Percentiles rank a stretch among this genome's conserved stretches.
Evolutionary conservation across 2,888 invertebrate species (phyloP).

Genomic region (Biston betularia): DNA sequence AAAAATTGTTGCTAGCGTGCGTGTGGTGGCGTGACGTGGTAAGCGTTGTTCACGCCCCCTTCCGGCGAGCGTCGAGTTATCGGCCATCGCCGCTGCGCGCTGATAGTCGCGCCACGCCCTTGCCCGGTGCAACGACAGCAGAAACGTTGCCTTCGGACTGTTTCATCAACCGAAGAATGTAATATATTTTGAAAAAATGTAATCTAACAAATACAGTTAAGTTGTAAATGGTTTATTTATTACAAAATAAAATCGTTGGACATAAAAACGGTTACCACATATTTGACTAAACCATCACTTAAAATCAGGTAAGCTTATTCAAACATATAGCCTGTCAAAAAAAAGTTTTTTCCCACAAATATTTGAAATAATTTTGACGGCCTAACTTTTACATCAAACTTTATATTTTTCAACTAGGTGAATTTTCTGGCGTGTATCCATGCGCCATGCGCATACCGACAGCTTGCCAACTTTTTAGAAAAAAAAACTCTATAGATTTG

Average conservation of each 20-base stretch:
- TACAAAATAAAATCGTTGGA: no score
- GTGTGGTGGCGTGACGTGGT: conserved; percentile 19
- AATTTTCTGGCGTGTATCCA: background rate
- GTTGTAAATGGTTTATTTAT: no score
- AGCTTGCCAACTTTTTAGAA: conserved; percentile 8
- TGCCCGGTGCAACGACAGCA: conserved; percentile 38
- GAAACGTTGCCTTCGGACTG: conserved; percentile 36
- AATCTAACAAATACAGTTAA: background rate
- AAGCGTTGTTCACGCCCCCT: conserved; percentile 39
- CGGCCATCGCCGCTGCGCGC: conserved; percentile 36
- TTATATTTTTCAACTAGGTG: conserved; percentile 8
- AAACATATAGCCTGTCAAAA: no score
- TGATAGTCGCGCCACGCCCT: conserved; percentile 49
- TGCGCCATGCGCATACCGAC: conserved; percentile 9
- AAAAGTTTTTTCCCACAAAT: no score
- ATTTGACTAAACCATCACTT: no score
- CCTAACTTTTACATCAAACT: background rate
- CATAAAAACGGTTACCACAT: no score
- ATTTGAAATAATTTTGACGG: background rate
- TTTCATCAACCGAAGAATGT: background rate
- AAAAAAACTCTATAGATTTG: conserved; percentile 25
- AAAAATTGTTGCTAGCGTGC: conserved; percentile 39
- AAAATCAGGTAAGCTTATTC: no score
- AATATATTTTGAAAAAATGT: conserved; percentile 1
- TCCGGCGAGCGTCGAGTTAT: conserved; percentile 39